Evolutionary conservation across 2,113 vertebrate genomes (phyloP), one percentile per base, ranked within the genome.

Genomic region (Platycercus adscitus): DNA sequence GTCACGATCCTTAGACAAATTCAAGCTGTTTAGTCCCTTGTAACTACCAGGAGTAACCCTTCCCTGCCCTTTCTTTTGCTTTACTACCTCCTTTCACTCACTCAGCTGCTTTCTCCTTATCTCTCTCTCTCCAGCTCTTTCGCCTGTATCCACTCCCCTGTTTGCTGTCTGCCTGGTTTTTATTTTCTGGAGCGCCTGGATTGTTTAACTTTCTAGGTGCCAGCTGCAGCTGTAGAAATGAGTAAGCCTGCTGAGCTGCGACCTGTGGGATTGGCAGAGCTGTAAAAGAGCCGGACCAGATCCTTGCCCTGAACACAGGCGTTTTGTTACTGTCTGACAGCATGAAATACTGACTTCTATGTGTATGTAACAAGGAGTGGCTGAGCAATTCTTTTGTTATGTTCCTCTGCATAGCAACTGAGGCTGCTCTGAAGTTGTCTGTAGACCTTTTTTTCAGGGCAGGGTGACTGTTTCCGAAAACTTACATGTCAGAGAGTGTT

Each of bases 291-390:
- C 37, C 88, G 10, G 52, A 61, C 21, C 77, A 76, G 78, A 46
- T 91, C 55, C 65, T 76, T 81, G 56, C 66, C 52, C 71, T 79
- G 79, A 95, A 86, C 86, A 56, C 39, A 47, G 68, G 68, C 2
- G 0, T 88, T 96, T 71, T 94, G 64, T 93, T 86, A 56, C 69
- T 25, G 21, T 9, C 39, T 75, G 80, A 68, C 77, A 93, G 73
- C 9, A 2, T 76, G 91, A 81, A 85, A 89, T 39, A 75, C 20
- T 0, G 18, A 24, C 93, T 77, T 77, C 80, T 66, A 52, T 58
- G 83, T 65, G 65, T 71, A 44, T 3, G 15, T 60, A 96, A 85
- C 56, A 89, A 88, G 96, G 96, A 44, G 86, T 82, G 96, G 93
- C 96, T 23, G 69, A 84, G 35, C 76, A 91, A 89, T 58, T 76